These are phyloP conservation scores for Ceratina calcarata DNA, from an alignment of 1,140 invertebrate species.

Conservation along the genomic window DNA sequence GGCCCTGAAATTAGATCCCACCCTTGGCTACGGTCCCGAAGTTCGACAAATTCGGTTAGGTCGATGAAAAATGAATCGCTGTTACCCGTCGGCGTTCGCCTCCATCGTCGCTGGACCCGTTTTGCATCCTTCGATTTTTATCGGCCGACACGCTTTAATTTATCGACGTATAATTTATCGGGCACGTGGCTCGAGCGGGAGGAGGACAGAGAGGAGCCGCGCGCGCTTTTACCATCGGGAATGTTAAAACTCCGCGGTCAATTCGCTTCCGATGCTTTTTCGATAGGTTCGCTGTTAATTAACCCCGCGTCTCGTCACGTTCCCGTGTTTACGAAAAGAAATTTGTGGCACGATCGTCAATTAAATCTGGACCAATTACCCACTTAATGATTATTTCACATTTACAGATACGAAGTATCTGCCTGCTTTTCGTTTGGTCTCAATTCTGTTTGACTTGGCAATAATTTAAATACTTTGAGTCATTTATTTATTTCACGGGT, in stretches of 20 bases:
- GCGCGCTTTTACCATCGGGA: constrained; percentile 26
- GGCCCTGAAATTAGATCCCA: constrained; percentile 77
- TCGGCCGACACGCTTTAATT: constrained; percentile 42
- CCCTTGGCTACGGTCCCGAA: constrained; percentile 70
- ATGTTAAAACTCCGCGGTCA: neutral
- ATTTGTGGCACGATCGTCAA: neutral
- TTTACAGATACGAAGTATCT: too few species aligned
- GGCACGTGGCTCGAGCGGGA: constrained; percentile 6
- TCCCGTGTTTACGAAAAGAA: neutral
- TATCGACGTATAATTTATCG: constrained; percentile 52
- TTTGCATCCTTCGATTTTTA: constrained; percentile 51
- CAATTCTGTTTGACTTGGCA: too few species aligned
- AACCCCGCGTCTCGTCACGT: too few species aligned
- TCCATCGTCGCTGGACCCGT: constrained; percentile 27
- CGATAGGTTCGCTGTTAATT: constrained; percentile 18
- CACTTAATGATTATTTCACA: too few species aligned
- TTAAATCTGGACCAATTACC: too few species aligned
- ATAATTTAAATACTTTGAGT: too few species aligned
- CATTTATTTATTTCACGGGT: too few species aligned
- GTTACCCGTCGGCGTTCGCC: constrained; percentile 42
- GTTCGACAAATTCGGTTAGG: constrained; percentile 78
- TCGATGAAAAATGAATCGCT: constrained; percentile 76
- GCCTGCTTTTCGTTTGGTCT: too few species aligned
- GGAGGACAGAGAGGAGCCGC: neutral
- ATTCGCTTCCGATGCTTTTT: constrained; percentile 8